Evolutionary conservation across 37 sponge, comb jelly and placozoan species (phyloP).

Genomic region (Oopsacas minuta): DNA sequence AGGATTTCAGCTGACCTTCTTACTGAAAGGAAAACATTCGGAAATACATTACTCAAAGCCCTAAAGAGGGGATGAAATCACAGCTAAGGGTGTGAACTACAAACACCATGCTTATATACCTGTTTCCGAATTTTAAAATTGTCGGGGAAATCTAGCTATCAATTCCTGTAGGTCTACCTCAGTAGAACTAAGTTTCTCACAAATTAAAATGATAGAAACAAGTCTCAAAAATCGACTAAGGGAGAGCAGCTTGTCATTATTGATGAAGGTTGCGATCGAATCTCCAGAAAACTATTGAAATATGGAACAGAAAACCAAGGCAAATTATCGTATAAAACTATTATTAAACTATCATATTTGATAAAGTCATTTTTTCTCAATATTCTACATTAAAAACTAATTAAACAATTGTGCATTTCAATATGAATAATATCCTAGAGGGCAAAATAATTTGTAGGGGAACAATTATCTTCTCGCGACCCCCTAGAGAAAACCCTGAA

Average conservation of each 20-base stretch:
- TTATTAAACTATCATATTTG: no score
- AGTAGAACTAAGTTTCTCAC: slow-evolving; percentile 21
- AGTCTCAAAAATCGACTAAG: slow-evolving; percentile 26
- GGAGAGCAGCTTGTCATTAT: slow-evolving; percentile 20
- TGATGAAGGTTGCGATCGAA: slow-evolving; percentile 57
- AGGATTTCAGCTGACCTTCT: not conserved
- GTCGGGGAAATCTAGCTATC: not conserved
- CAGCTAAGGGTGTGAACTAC: not conserved
- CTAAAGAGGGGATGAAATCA: not conserved
- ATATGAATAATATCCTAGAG: no score
- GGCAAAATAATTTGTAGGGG: no score
- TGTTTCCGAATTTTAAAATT: not conserved
- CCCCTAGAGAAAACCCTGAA: no score
- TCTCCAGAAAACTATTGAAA: slow-evolving; percentile 25
- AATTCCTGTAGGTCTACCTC: slow-evolving; percentile 3
- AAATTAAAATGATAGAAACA: slow-evolving; percentile 43
- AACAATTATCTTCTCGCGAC: no score
- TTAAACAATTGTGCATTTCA: no score
- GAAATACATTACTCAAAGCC: not conserved
- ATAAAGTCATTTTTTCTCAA: no score
- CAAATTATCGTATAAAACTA: no score
- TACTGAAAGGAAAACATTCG: not conserved
- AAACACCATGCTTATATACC: not conserved
- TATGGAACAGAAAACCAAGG: not conserved
- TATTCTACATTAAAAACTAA: no score